A percentile compares a stretch with the other conserved stretches of the same genome.
These are phyloP conservation scores for Ptilonorhynchus violaceus DNA, from an alignment of 2,113 vertebrate species.

Conservation along the genomic window DNA sequence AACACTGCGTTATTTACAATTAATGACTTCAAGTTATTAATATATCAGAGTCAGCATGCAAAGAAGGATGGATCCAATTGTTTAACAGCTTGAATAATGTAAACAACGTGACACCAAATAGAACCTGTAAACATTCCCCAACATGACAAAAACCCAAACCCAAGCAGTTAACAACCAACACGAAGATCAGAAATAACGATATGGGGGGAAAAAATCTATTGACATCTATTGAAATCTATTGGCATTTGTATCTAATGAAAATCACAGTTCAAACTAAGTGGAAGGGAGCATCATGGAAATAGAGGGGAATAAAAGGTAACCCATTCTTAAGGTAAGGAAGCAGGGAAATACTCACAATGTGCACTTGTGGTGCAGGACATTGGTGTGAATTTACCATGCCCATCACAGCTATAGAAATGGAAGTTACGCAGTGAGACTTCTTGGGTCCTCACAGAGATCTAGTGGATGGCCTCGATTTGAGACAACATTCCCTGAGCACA, in stretches of 20 bases:
- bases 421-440: background rate
- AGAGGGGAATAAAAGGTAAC: background rate
- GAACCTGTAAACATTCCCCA: background rate
- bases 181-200: background rate
- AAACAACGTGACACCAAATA: background rate
- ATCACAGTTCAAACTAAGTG: background rate
- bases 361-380: background rate
- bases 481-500: background rate
- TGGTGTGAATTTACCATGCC: background rate
- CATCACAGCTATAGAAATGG: fast-evolving
- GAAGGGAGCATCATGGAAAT: background rate
- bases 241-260: background rate
- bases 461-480: background rate
- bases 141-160: background rate
- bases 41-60: background rate
- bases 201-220: no score
- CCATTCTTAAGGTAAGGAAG: background rate
- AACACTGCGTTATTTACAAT: background rate
- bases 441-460: background rate
- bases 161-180: background rate
- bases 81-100: background rate
- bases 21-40: background rate
- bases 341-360: fast-evolving
- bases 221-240: background rate
- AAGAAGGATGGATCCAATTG: background rate